Evolutionary conservation across 1,140 invertebrate species (phyloP), one percentile per base, ranked within the genome.

Genomic region (Dufourea novaeangliae): DNA sequence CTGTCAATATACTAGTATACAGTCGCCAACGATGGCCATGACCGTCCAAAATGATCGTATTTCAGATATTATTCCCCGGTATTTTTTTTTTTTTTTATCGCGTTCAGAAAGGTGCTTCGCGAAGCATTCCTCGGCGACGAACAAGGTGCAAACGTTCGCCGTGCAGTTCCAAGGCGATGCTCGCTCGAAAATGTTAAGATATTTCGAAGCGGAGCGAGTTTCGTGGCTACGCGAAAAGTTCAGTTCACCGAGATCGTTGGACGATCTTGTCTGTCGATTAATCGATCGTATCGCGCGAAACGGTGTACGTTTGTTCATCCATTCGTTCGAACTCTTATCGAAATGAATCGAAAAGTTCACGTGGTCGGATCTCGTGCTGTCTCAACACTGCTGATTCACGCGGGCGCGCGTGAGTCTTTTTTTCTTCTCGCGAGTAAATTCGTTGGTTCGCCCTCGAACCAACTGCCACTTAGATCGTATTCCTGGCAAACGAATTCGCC

Each of bases 401-500:
- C 22, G 52, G n/a, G 50, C 3, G 22, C 50, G 22, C 2, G 0
- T 56, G n/a, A n/a, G n/a, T 3, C 14, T 27, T 29, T 29, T 57
- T 11, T 25, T 37, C 20, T 34, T 61, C 57, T 37, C 17, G 6
- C 29, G 4, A 20, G 29, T 2, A 7, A 17, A 5, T 32, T 5
- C 27, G 10, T 32, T 12, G 59, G 32, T 32, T 61, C 59, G 32
- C 17, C 20, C 59, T 29, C 54, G 27, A 62, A 62, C 34, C 34
- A 62, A 34, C 59, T 14, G 7, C 17, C 41, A 14, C 34, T 61
- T 7, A 39, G 59, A 39, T 41, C 34, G 59, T 66, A 11, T 75
- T 84, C 69, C 81, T 78, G 83, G 83, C 83, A 75, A 63, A 74
- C 64, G 68, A 66, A 69, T 78, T 70, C 22, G 50, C 11, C 39